phyloP scores from a whole-genome alignment of 1,140 invertebrate genomes.

The Hycleus phaleratus region DNA sequence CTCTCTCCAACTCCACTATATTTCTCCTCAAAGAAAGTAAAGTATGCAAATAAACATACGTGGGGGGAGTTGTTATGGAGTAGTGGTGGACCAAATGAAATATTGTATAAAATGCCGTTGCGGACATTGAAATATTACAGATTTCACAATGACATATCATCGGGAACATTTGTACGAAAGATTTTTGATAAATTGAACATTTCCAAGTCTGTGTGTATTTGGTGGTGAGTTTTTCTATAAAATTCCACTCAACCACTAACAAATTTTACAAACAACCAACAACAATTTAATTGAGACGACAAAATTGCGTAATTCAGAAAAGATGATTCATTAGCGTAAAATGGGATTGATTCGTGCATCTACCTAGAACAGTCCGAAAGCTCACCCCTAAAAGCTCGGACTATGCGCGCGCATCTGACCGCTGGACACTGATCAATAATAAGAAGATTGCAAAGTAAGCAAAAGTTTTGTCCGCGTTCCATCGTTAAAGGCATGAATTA shows the following conservation, averaged over 20 bases:
- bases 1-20: constrained; percentile 20
- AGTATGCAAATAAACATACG: constrained; percentile 39
- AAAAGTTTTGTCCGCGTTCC: constrained; percentile 35
- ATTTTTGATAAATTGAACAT: constrained; percentile 35
- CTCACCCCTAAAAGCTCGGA: constrained; percentile 18
- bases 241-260: background rate
- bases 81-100: constrained; percentile 36
- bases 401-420: constrained; percentile 34
- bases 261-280: background rate
- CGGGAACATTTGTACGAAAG: constrained; percentile 35
- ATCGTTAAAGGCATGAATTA: background rate
- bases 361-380: constrained; percentile 18
- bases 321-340: constrained; percentile 36
- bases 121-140: constrained; percentile 39
- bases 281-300: background rate
- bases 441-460: constrained; percentile 42
- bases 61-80: constrained; percentile 27
- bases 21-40: constrained; percentile 36
- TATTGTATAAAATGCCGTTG: constrained; percentile 34
- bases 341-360: constrained; percentile 36
- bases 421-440: constrained; percentile 41
- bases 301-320: constrained; percentile 18
- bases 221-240: no score
- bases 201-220: background rate
- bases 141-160: constrained; percentile 40